phyloP scores from a whole-genome alignment of 2,113 vertebrate species.

The Pollimyrus isidori region DNA sequence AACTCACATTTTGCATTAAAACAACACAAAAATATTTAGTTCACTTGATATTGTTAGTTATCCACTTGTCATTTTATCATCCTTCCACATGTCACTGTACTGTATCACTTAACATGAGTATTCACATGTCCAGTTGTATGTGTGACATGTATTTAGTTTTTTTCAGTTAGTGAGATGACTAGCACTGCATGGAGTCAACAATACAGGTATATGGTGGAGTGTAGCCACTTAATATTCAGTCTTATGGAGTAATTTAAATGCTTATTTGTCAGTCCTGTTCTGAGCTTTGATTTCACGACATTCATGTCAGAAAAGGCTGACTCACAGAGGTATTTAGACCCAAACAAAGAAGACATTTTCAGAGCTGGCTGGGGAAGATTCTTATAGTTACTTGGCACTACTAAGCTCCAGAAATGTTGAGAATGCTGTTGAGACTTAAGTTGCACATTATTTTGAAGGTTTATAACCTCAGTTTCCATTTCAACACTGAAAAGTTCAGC shows the following conservation, averaged over 20 bases:
- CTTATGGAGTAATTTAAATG: constrained; percentile 37
- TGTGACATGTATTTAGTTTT: neutral
- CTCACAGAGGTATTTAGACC: constrained; percentile 34
- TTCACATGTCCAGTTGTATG: neutral
- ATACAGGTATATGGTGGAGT: constrained; percentile 27
- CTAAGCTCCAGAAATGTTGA: constrained; percentile 34
- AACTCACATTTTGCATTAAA: neutral
- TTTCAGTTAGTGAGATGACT: constrained; percentile 31
- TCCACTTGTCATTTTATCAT: neutral
- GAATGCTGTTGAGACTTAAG: constrained; percentile 31
- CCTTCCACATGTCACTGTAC: neutral
- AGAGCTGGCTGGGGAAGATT: constrained; percentile 28
- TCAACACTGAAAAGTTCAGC: too few relatives aligned
- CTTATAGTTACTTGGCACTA: constrained; percentile 29
- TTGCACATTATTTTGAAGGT: constrained; percentile 31
- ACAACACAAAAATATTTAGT: neutral
- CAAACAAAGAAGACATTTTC: constrained; percentile 32
- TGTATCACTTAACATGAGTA: neutral
- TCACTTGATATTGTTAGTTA: neutral
- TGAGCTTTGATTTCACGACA: constrained; percentile 36
- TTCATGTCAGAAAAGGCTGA: constrained; percentile 33
- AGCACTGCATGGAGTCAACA: constrained; percentile 31
- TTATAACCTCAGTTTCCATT: constrained; percentile 26
- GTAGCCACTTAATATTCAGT: constrained; percentile 30
- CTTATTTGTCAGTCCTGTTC: constrained; percentile 35